Evolutionary conservation across 35 echinoderm and acorn worm genomes (phyloP).

Genomic region (Ptychodera flava): DNA sequence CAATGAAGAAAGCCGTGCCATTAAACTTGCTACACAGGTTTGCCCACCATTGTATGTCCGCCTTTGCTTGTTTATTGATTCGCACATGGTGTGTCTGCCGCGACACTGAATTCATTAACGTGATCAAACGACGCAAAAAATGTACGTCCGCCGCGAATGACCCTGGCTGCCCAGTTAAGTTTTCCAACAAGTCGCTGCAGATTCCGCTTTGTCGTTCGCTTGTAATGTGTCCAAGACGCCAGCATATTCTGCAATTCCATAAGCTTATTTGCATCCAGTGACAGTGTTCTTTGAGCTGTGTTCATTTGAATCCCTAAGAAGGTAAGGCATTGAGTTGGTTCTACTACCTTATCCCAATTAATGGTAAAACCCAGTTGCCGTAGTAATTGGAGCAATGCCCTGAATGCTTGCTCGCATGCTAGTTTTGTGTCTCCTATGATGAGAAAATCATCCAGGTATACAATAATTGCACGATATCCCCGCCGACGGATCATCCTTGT

Average conservation of each 20-base stretch:
- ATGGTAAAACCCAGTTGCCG: background rate
- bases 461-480: background rate
- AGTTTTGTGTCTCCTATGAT: background rate
- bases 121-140: too few relatives aligned
- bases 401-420: background rate
- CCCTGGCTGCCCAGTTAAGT: too few relatives aligned
- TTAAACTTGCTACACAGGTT: background rate
- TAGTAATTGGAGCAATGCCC: background rate
- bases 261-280: background rate
- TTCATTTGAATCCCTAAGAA: background rate
- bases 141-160: too few relatives aligned
- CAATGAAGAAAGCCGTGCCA: background rate
- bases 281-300: background rate
- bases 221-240: background rate
- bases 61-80: too few relatives aligned
- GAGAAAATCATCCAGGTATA: background rate
- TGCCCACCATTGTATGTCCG: too few relatives aligned
- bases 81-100: too few relatives aligned
- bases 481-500: background rate
- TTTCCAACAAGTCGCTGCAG: background rate
- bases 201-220: background rate
- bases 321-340: background rate
- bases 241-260: background rate
- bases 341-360: background rate
- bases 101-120: too few relatives aligned